Conservation (phyloP, 1,140 invertebrate species). For the Leptoteleia sp. region DNA sequence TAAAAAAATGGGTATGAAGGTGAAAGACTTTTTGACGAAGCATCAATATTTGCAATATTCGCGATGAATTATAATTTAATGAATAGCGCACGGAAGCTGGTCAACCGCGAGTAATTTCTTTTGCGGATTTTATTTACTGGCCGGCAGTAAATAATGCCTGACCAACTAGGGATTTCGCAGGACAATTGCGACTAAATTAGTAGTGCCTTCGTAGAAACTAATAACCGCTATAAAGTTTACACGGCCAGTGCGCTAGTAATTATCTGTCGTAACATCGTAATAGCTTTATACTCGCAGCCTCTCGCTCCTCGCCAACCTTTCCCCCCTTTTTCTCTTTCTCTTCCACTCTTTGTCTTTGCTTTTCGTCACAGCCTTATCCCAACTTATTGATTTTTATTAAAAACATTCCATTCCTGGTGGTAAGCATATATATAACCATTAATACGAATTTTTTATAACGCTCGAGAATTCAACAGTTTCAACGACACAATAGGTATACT, state of each 20-base stretch:
- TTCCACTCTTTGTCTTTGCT: not conserved
- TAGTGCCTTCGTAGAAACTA: constrained; percentile 67
- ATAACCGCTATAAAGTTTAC: constrained; percentile 71
- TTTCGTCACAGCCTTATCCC: constrained; percentile 17
- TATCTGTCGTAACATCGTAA: constrained; percentile 70
- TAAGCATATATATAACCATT: too few species aligned
- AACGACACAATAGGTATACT: too few species aligned
- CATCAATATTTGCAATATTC: constrained; percentile 33
- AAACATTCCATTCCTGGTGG: too few species aligned
- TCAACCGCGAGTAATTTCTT: constrained; percentile 57
- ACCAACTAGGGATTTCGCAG: constrained; percentile 68
- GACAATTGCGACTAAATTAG: constrained; percentile 70
- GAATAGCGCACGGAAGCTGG: constrained; percentile 50
- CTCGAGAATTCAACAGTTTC: too few species aligned
- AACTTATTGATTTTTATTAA: constrained; percentile 56
- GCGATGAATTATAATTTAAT: constrained; percentile 46
- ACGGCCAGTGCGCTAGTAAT: constrained; percentile 68
- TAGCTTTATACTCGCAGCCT: constrained; percentile 66
- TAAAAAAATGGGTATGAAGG: too few species aligned
- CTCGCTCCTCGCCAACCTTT: constrained; percentile 29
- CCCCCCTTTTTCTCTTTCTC: too few species aligned
- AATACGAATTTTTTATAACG: too few species aligned
- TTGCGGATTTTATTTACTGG: constrained; percentile 65
- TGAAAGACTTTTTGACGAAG: constrained; percentile 18
- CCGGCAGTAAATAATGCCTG: constrained; percentile 64